Evolutionary conservation across 53 echinoderm and acorn worm genomes (phyloP), one percentile per base, ranked within the genome.

Genomic region (Echinometra lucunter): DNA sequence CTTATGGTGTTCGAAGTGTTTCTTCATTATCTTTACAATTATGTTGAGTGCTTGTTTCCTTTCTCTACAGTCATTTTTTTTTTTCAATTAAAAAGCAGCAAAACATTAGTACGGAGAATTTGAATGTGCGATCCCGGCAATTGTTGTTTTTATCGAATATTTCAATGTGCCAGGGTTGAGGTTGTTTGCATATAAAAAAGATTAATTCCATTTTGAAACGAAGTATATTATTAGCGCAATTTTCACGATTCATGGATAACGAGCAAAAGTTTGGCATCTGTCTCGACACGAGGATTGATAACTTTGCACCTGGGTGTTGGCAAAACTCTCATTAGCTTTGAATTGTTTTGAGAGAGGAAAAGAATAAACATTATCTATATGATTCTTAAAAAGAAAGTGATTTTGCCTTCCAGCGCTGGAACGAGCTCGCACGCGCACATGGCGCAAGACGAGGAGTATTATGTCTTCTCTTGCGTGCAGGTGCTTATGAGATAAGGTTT

Each of bases 271-370:
- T 53, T 9, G 4, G 42, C 78, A 78, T 42, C 78, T 78, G 78
- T 38, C 78, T 78, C 19, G 78, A 78, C 19, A 16, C 5, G 78
- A 35, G 18, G 19, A 40, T 6, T 1, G 19, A 19, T 40, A 53
- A 30, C 88, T 32, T n/a, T 88, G 88, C 88, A 88, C 88, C 88
- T 88, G 88, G 88, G 13, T 88, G 88, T 88, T 88, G 88, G 88
- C 88, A 88, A 27, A 88, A 88, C 88, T 88, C 88, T 88, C 88
- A 88, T 88, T 88, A 88, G 47, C 55, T 28, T 44, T 28, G 28
- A 88, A 88, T 55, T 28, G 88, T 56, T 28, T 88, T 28, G 55
- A 27, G 49, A 55, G 17, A 7, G 83, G 23, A 7, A 44, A 6
- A 44, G 21, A 82, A 69, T 69, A 69, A 69, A 30, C 69, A 78